A percentile compares a stretch with the other conserved stretches of the same genome.
Evolutionary conservation across 2,888 invertebrate species (phyloP).

Genomic region (Scrobipalpa atriplicella): DNA sequence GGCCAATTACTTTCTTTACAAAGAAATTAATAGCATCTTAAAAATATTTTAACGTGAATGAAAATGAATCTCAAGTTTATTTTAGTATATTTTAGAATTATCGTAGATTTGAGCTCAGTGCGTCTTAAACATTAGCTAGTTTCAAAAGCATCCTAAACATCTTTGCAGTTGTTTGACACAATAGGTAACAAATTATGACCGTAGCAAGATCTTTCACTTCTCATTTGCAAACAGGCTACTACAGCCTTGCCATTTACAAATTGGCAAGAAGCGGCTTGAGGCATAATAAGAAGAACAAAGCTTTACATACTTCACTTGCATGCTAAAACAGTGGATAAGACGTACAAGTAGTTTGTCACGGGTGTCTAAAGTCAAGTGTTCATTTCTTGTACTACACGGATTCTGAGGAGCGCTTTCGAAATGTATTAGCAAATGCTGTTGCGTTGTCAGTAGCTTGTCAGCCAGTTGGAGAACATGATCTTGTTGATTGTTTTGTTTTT

Average conservation of each 20-base stretch:
- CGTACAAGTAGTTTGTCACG: constrained; percentile 44
- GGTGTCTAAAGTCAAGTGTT: constrained; percentile 40
- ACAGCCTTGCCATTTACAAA: constrained; percentile 21
- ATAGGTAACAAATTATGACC: background rate
- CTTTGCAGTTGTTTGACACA: background rate
- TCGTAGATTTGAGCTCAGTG: background rate
- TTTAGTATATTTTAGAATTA: too few species aligned
- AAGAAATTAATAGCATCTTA: too few species aligned
- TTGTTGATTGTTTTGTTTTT: background rate
- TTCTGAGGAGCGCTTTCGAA: constrained; percentile 35
- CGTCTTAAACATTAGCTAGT: background rate
- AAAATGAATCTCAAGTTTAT: too few species aligned
- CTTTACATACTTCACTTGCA: constrained; percentile 38
- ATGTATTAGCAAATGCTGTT: constrained; percentile 31
- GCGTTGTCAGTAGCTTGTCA: constrained; percentile 16
- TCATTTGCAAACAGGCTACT: constrained; percentile 3
- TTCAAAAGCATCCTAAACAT: background rate
- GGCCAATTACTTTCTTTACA: too few species aligned
- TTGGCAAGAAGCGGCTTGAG: constrained; percentile 32
- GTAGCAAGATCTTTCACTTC: constrained; percentile 18
- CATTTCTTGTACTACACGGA: constrained; percentile 18
- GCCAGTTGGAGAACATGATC: background rate
- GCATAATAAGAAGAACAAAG: constrained; percentile 43
- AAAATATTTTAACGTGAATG: too few species aligned
- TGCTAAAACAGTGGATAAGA: constrained; percentile 49